Conservation (phyloP, 53 echinoderm and acorn worm genomes). For the Mesocentrotus franciscanus region DNA sequence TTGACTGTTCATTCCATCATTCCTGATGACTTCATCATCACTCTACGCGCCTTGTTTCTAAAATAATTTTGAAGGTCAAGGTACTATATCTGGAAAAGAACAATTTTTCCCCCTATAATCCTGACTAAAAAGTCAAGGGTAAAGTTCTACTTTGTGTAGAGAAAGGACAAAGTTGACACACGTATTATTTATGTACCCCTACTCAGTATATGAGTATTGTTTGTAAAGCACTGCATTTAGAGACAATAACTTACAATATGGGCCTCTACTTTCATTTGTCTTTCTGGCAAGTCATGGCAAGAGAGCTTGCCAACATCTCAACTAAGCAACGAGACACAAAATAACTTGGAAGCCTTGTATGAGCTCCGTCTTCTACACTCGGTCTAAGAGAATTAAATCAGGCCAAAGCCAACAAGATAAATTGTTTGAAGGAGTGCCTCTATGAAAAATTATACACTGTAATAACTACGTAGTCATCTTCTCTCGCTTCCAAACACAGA, state of each 20-base stretch:
- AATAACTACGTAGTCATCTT: constrained; percentile 37
- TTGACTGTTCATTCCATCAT: background rate
- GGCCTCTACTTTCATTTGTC: constrained; percentile 41
- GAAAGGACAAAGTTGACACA: background rate
- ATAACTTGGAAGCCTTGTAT: background rate
- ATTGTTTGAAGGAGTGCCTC: constrained; percentile 35
- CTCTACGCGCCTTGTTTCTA: background rate
- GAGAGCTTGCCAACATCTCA: constrained; percentile 36
- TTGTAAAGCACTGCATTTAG: background rate
- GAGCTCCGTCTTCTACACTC: background rate
- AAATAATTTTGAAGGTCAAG: constrained; percentile 18
- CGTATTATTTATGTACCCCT: background rate
- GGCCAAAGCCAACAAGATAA: constrained; percentile 33
- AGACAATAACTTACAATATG: constrained; percentile 12
- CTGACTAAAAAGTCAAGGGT: background rate
- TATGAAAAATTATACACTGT: background rate
- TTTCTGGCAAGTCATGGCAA: constrained; percentile 49
- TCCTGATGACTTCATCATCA: background rate
- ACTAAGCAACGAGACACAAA: background rate
- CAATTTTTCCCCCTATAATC: background rate
- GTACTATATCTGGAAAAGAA: constrained; percentile 11
- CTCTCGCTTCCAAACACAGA: background rate
- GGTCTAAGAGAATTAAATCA: background rate
- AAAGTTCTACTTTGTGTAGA: constrained; percentile 11
- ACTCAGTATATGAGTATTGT: background rate